A percentile compares a stretch with the other conserved stretches of the same genome.
Conservation (phyloP, 2,888 invertebrate species). For the Drosophila multiciliata region DNA sequence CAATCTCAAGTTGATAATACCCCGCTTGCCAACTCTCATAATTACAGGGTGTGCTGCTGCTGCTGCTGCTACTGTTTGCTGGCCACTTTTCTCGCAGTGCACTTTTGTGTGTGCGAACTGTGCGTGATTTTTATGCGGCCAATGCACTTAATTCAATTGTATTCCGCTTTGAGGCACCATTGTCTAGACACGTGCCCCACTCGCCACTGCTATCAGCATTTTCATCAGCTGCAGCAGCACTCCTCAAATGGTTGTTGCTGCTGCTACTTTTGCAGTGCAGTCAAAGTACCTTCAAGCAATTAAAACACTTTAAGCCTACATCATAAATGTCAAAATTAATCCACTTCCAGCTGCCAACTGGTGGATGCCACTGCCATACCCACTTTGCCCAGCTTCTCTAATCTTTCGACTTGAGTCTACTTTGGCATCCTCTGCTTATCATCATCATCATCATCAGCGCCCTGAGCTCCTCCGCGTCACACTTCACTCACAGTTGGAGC, state of each 20-base stretch:
- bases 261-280: slow-evolving; percentile 3
- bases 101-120: slow-evolving; percentile 21
- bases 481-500: slow-evolving; percentile 33
- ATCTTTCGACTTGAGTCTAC: slow-evolving; percentile 21
- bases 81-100: slow-evolving; percentile 22
- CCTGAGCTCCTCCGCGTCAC: slow-evolving; percentile 19
- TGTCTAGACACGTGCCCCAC: slow-evolving; percentile 56
- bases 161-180: slow-evolving; percentile 29
- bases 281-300: slow-evolving; percentile 61
- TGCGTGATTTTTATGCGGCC: slow-evolving; percentile 69
- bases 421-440: slow-evolving; percentile 6
- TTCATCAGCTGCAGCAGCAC: not conserved
- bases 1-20: not conserved
- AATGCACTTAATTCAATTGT: slow-evolving; percentile 67
- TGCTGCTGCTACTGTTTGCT: not conserved
- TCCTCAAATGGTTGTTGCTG: slow-evolving; percentile 13
- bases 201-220: slow-evolving; percentile 16
- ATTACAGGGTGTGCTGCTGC: not conserved
- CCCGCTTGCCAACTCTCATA: not conserved
- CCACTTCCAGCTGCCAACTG: slow-evolving; percentile 67
- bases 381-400: slow-evolving; percentile 29
- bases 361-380: slow-evolving; percentile 21
- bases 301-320: slow-evolving; percentile 70
- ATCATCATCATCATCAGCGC: not conserved
- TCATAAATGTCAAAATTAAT: slow-evolving; percentile 80